Conservation (phyloP, 2,797 vertebrate species). For the Hemibagrus guttatus region DNA sequence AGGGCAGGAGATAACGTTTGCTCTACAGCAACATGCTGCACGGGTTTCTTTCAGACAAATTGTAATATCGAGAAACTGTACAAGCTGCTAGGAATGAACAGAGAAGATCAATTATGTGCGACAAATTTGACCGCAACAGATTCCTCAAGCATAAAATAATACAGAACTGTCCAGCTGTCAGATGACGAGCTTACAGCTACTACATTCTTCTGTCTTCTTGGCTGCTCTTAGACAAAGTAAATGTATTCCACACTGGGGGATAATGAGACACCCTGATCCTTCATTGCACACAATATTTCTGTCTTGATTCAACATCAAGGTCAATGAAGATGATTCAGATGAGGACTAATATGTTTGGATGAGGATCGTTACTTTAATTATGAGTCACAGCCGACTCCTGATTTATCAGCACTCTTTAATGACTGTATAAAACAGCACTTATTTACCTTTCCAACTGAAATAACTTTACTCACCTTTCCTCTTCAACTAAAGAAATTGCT, state of each 20-base stretch:
- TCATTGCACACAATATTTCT: no score
- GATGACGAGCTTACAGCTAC: not conserved
- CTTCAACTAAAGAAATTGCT: not conserved
- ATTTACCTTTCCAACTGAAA: not conserved
- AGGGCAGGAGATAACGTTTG: conserved; percentile 15
- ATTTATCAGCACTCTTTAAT: not conserved
- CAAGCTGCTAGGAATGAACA: not conserved
- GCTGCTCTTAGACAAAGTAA: not conserved
- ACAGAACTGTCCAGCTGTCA: not conserved
- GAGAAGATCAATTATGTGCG: not conserved
- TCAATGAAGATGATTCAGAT: not conserved
- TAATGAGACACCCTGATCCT: not conserved
- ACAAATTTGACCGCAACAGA: not conserved
- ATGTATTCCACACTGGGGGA: not conserved
- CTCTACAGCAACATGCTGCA: not conserved
- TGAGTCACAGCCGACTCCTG: not conserved
- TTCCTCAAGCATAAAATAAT: not conserved
- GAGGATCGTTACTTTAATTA: not conserved
- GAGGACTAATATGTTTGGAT: not conserved
- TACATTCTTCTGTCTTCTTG: not conserved
- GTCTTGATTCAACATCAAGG: not conserved
- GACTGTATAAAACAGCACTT: not conserved
- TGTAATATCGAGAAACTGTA: not conserved
- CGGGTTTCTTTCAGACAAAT: not conserved
- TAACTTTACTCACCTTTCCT: not conserved